These are phyloP conservation scores for Sarcophilus harrisii DNA, from an alignment of 2,797 vertebrate genomes.

Conservation along the genomic window DNA sequence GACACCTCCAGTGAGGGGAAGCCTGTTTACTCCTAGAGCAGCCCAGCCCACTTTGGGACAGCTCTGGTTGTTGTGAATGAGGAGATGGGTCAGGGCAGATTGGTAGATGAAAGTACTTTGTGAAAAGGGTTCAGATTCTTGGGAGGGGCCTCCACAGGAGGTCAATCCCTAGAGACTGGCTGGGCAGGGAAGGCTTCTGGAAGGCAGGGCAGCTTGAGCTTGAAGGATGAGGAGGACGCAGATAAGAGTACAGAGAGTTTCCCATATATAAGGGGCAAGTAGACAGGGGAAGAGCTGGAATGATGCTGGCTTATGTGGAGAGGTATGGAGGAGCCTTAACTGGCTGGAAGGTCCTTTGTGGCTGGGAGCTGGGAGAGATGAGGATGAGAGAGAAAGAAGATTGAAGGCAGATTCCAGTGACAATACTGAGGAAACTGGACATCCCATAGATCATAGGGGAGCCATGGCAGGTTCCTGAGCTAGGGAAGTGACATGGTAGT, in stretches of 20 bases:
- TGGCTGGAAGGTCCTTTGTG: background rate
- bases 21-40: background rate
- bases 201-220: background rate
- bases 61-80: background rate
- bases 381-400: background rate
- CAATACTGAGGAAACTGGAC: background rate
- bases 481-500: background rate
- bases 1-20: background rate
- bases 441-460: background rate
- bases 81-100: background rate
- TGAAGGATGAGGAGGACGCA: background rate
- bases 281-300: background rate
- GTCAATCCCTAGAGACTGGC: background rate
- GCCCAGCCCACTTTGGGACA: background rate
- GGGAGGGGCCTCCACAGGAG: background rate
- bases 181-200: background rate
- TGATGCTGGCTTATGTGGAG: background rate
- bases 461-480: background rate
- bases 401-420: background rate
- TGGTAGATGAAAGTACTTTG: background rate
- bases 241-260: background rate
- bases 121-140: background rate
- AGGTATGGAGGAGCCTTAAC: background rate
- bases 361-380: background rate
- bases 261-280: background rate